Evolutionary conservation across 2,888 invertebrate genomes (phyloP).

Genomic region (Drosophila koepferae): DNA sequence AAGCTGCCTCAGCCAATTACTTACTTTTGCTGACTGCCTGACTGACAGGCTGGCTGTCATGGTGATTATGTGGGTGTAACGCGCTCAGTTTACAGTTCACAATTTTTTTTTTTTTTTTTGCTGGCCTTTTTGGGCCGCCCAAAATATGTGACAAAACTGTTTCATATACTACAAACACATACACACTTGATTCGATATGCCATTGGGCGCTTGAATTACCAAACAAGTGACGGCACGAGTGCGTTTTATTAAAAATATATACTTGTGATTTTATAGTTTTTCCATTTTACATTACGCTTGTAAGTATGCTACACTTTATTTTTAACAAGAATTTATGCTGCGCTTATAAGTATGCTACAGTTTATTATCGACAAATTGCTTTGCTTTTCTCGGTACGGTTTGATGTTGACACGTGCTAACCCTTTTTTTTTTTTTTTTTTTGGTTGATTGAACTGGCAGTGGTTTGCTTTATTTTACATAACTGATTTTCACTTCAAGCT

Average conservation of each 20-base stretch:
- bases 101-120: background rate
- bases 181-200: constrained; percentile 48
- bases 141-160: constrained; percentile 25
- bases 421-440: background rate
- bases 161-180: constrained; percentile 10
- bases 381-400: background rate
- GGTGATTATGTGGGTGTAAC: constrained; percentile 31
- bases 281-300: background rate
- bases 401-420: constrained; percentile 6
- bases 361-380: constrained; percentile 4
- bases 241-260: constrained; percentile 46
- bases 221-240: constrained; percentile 29
- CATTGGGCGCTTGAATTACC: constrained; percentile 30
- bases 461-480: constrained; percentile 10
- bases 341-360: constrained; percentile 16
- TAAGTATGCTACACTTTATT: constrained; percentile 21
- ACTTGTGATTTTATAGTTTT: constrained; percentile 29
- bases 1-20: constrained; percentile 40
- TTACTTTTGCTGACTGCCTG: constrained; percentile 17
- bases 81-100: constrained; percentile 10
- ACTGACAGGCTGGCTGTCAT: constrained; percentile 26
- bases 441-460: constrained; percentile 14
- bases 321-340: background rate
- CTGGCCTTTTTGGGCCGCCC: constrained; percentile 1
- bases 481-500: constrained; percentile 8